A percentile compares a stretch with the other conserved stretches of the same genome.
These are phyloP conservation scores for Listronotus oregonensis DNA, from an alignment of 1,140 invertebrate genomes.

Conservation along the genomic window DNA sequence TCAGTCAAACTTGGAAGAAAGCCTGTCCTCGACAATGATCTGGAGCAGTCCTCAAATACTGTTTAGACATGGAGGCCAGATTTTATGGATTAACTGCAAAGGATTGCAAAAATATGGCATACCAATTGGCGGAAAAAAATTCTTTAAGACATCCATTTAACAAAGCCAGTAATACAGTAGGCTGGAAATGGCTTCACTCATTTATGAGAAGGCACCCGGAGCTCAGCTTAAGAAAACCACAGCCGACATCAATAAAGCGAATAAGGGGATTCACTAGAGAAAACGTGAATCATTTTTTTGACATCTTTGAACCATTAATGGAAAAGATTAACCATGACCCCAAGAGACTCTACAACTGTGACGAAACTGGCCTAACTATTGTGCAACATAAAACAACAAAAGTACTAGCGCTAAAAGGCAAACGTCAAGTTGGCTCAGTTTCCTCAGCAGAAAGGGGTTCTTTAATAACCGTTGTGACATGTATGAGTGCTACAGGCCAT, in stretches of 20 bases:
- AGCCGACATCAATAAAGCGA: neutral
- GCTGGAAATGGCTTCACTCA: neutral
- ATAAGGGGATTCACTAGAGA: neutral
- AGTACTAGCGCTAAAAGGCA: too few species aligned
- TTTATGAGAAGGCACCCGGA: neutral
- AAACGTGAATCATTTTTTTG: neutral
- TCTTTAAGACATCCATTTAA: neutral
- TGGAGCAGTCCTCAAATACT: too few species aligned
- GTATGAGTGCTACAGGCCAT: too few species aligned
- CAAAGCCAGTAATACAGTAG: too few species aligned
- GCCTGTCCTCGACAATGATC: neutral
- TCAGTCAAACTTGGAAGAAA: neutral
- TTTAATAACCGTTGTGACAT: too few species aligned
- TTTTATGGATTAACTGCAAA: too few species aligned
- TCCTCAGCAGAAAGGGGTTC: too few species aligned
- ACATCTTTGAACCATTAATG: neutral
- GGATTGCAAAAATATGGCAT: neutral
- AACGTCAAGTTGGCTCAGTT: too few species aligned
- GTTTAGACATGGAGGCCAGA: neutral
- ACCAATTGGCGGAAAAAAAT: neutral
- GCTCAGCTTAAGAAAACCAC: neutral
- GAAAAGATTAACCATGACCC: too few species aligned
- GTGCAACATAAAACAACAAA: too few species aligned
- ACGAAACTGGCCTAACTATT: too few species aligned
- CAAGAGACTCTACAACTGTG: too few species aligned